Evolutionary conservation across 2,888 invertebrate species (phyloP).

Genomic region (Stratiomys singularior): DNA sequence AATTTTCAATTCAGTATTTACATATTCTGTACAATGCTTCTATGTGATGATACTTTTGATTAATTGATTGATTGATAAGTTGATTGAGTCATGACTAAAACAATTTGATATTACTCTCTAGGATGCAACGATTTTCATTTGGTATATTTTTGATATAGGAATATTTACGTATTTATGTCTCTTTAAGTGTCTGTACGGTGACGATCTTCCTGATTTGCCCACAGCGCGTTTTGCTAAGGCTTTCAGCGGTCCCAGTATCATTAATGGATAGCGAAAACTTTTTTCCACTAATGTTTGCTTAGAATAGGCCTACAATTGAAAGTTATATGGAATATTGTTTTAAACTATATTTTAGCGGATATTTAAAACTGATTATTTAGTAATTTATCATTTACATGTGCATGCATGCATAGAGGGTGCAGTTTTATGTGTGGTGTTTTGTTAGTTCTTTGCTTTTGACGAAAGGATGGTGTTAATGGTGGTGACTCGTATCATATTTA

Average conservation of each 20-base stretch:
- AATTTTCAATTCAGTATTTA: too few relatives aligned
- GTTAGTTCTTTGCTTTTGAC: too few relatives aligned
- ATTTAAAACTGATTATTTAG: background rate
- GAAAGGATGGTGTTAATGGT: too few relatives aligned
- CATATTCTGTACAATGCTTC: too few relatives aligned
- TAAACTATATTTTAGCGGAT: background rate
- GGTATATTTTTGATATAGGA: constrained; percentile 6
- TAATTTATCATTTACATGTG: background rate
- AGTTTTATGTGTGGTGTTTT: too few relatives aligned
- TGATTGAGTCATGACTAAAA: too few relatives aligned
- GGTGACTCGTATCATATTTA: too few relatives aligned
- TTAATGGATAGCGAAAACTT: constrained; percentile 64
- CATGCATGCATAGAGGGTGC: background rate
- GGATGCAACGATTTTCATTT: background rate
- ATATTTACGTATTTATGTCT: constrained; percentile 66
- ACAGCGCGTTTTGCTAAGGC: constrained; percentile 63
- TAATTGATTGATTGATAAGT: too few relatives aligned
- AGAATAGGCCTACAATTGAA: constrained; percentile 55
- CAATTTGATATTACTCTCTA: background rate
- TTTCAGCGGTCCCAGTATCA: constrained; percentile 65
- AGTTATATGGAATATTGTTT: constrained; percentile 21
- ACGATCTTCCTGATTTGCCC: constrained; percentile 59
- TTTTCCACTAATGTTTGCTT: constrained; percentile 58
- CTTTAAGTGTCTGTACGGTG: constrained; percentile 64
- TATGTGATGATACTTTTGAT: too few relatives aligned